A percentile compares a stretch with the other conserved stretches of the same genome.
Conservation (phyloP, 2,888 invertebrate genomes). For the Rotaria sp. region DNA sequence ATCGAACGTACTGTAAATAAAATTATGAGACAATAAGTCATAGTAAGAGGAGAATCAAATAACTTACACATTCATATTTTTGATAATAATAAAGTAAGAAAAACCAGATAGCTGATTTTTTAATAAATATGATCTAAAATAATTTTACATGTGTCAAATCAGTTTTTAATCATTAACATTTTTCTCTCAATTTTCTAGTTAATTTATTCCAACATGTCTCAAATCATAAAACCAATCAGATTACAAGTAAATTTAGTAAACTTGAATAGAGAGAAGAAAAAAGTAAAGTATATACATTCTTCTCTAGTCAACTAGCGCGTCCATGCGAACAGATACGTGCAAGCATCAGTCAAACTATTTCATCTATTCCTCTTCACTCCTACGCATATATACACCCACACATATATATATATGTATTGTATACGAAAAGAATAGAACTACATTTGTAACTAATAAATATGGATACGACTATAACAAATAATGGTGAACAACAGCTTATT, state of each 20-base stretch:
- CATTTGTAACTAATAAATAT: not conserved
- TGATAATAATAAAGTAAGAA: not conserved
- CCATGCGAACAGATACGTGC: not conserved
- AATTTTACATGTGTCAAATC: not conserved
- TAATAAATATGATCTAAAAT: not conserved
- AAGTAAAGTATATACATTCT: not conserved
- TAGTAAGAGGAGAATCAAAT: not conserved
- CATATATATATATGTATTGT: not conserved
- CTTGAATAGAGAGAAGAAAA: not conserved
- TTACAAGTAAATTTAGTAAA: not conserved
- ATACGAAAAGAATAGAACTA: not conserved
- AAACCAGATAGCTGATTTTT: not conserved
- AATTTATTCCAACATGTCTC: not conserved
- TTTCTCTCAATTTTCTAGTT: not conserved
- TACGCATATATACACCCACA: not conserved
- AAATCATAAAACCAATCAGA: not conserved
- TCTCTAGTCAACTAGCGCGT: not conserved
- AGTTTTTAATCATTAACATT: not conserved
- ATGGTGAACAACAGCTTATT: not conserved
- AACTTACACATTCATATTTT: not conserved
- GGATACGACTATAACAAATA: not conserved
- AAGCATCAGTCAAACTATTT: not conserved
- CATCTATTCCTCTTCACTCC: not conserved
- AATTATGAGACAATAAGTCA: not conserved
- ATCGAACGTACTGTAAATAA: not conserved